Conservation (phyloP, 2,113 vertebrate genomes). For the Callorhinus ursinus region DNA sequence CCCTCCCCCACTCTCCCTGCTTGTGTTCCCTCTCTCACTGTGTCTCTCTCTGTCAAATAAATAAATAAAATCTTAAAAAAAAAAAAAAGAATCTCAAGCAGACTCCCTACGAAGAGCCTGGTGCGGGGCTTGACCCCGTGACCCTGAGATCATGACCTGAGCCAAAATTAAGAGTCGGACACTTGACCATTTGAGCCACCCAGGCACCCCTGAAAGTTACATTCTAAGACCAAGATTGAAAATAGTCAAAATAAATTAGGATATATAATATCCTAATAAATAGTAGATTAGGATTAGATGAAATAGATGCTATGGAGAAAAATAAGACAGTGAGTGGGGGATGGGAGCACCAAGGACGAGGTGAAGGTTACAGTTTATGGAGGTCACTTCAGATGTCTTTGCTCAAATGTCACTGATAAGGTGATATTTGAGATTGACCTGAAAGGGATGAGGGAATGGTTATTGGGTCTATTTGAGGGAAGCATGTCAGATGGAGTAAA, state of each 20-base stretch:
- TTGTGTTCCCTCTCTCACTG: no score
- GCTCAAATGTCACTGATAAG: background rate
- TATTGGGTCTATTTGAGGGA: background rate
- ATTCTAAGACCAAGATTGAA: background rate
- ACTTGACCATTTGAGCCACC: no score
- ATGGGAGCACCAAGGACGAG: background rate
- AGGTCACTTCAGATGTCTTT: background rate
- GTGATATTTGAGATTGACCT: background rate
- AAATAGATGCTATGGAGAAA: background rate
- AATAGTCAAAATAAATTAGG: background rate
- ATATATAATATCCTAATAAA: background rate
- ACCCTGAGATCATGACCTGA: no score
- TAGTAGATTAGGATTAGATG: background rate
- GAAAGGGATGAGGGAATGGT: background rate
- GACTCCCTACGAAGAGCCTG: no score
- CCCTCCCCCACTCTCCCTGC: no score
- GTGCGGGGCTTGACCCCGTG: no score
- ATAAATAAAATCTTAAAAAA: no score
- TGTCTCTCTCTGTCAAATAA: no score
- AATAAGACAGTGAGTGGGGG: background rate
- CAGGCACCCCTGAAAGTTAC: background rate
- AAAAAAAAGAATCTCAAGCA: no score
- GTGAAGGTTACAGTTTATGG: background rate
- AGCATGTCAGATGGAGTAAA: background rate
- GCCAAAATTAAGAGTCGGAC: no score